Percentiles rank a stretch among this genome's conserved stretches.
These are phyloP conservation scores for Alouatta palliata DNA, from an alignment of 2,113 vertebrate species.

Conservation along the genomic window DNA sequence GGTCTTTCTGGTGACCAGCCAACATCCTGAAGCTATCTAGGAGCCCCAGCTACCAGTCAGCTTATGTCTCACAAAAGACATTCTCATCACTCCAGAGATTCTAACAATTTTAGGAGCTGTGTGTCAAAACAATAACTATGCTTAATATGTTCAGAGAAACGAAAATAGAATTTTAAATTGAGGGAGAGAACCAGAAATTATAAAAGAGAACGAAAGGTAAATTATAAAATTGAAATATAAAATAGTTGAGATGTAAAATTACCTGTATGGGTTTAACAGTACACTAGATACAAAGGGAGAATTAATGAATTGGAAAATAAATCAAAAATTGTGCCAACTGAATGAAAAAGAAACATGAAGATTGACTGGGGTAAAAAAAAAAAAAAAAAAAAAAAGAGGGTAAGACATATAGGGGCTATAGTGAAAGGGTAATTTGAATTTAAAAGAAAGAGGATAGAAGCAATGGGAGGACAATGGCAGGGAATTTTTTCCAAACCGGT, in stretches of 20 bases:
- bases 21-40: neutral
- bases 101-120: neutral
- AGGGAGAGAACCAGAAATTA: neutral
- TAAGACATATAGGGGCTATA: neutral
- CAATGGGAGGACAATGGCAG: neutral
- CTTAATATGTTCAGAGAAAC: neutral
- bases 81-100: neutral
- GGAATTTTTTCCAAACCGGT: neutral
- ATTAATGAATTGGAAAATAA: neutral
- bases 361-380: neutral
- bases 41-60: neutral
- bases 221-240: neutral
- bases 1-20: neutral
- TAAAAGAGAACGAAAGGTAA: neutral
- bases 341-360: neutral
- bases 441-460: neutral
- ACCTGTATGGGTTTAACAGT: neutral
- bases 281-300: neutral
- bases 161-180: neutral
- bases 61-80: neutral
- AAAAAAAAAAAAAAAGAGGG: neutral
- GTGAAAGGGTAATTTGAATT: neutral
- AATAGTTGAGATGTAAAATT: neutral
- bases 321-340: neutral
- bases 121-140: neutral